Evolutionary conservation across 2,797 vertebrate species (phyloP).

Genomic region (Alauda arvensis): DNA sequence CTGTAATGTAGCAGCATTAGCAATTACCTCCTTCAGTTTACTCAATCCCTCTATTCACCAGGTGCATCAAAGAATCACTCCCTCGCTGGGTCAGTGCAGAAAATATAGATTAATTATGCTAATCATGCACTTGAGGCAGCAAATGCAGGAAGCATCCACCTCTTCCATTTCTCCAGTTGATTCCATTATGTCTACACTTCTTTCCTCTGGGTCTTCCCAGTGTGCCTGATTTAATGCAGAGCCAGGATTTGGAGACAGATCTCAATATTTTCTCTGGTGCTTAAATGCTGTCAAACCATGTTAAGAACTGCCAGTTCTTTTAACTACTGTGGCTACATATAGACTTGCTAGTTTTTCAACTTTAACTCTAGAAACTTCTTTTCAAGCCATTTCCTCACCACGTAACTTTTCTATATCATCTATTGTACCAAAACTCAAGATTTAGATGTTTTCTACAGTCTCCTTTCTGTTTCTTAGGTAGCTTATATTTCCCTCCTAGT

Average conservation of each 20-base stretch:
- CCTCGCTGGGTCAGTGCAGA: not conserved
- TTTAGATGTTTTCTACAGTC: not conserved
- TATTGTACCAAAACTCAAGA: not conserved
- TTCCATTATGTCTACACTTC: not conserved
- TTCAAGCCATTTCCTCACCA: not conserved
- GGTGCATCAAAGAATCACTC: not conserved
- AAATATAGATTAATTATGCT: slow-evolving; percentile 40
- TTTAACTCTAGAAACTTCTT: not conserved
- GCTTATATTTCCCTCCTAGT: not conserved
- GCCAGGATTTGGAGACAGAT: not conserved
- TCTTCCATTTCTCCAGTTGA: not conserved
- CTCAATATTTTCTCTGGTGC: not conserved
- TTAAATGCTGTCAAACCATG: not conserved
- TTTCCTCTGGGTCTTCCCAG: not conserved
- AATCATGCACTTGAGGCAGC: slow-evolving; percentile 1
- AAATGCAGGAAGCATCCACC: not conserved
- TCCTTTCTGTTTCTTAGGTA: not conserved
- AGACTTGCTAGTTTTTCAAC: not conserved
- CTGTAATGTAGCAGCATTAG: not conserved
- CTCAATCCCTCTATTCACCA: slow-evolving; percentile 4
- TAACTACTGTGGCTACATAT: not conserved
- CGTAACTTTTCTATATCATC: accelerated
- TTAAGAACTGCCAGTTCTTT: not conserved
- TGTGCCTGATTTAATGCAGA: not conserved
- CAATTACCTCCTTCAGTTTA: slow-evolving; percentile 22